Evolutionary conservation across 2,113 vertebrate species (phyloP).

Genomic region (Chloroceryle aenea): DNA sequence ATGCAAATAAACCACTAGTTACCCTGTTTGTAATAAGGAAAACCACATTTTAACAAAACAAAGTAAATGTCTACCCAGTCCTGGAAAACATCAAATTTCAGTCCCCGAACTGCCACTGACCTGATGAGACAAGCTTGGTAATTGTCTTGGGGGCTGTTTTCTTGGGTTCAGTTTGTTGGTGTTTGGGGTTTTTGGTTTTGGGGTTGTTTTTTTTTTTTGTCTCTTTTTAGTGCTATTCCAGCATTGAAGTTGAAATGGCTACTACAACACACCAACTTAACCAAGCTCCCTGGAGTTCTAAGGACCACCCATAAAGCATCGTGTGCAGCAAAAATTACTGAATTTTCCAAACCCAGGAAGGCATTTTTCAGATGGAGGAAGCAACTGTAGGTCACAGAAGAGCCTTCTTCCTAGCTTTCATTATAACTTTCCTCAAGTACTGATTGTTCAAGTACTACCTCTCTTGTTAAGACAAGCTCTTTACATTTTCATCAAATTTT

Average conservation of each 20-base stretch:
- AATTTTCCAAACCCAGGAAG: background rate
- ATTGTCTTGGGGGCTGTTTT: background rate
- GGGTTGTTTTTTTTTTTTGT: background rate
- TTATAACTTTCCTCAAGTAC: background rate
- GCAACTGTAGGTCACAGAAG: background rate
- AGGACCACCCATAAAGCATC: background rate
- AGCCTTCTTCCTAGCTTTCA: background rate
- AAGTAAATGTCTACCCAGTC: background rate
- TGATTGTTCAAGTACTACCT: background rate
- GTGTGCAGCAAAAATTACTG: background rate
- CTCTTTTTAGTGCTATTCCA: background rate
- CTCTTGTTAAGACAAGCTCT: background rate
- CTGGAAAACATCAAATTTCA: background rate
- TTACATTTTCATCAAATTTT: background rate
- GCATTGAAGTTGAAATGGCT: background rate
- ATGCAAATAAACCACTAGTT: background rate
- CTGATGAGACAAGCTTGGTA: background rate
- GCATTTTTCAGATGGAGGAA: background rate
- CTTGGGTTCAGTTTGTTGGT: background rate
- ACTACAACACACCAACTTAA: background rate
- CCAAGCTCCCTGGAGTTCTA: background rate
- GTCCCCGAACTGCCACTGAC: background rate
- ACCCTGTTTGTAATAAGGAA: background rate
- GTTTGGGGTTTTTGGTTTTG: background rate
- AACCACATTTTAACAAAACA: background rate